Base-by-base conservation (phyloP, 2,113 vertebrate species). In the Vidua chalybeata region DNA sequence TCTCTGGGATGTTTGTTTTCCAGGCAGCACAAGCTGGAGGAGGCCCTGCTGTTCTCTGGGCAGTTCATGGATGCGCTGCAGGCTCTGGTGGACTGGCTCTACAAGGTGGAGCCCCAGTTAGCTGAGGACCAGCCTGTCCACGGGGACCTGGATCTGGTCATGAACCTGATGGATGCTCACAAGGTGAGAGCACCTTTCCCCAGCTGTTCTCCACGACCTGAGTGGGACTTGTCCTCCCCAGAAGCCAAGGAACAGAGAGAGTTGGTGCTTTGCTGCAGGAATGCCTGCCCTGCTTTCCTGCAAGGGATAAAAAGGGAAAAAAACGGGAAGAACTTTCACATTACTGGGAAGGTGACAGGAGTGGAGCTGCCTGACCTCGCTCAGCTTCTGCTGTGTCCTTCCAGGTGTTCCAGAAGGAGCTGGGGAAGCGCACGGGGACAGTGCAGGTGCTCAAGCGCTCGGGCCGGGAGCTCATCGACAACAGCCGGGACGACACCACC, bases 11-110 rank as follows among this genome's bases (percentile, higher is more conserved):
- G 62, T 61, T 93, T 46, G 95, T 27, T 97, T 90, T 89, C 8
- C 97, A 99, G 99, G 97, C 99, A 99, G 92, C 99, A 99, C 98
- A 99, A 99, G 95, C 97, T 99, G 97, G 99, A 99, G 84, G 99
- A 99, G 97, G 99, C 99, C 7, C 98, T 99, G 52, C 97, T 99
- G 93, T 99, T 99, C 98, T 99, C 99, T 3, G 99, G 99, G 11
- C 99, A 99, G 97, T 99, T 99, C 96, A 99, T 99, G 54, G 99
- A 99, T 26, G 99, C 99, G 1, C 98, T 99, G 59, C 99, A 99
- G 96, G 99, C 99, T 4, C 92, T 99, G 94, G 99, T 99, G 54
- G 99, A 99, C 96, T 99, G 99, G 99, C 96, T 99, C 21, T 99
- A 99, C 96, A 99, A 99, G 64, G 99, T 99, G 6, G 99, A 99